A percentile compares a stretch with the other conserved stretches of the same genome.
These are phyloP conservation scores for Diogma glabrata DNA, from an alignment of 2,888 invertebrate species.

Conservation along the genomic window DNA sequence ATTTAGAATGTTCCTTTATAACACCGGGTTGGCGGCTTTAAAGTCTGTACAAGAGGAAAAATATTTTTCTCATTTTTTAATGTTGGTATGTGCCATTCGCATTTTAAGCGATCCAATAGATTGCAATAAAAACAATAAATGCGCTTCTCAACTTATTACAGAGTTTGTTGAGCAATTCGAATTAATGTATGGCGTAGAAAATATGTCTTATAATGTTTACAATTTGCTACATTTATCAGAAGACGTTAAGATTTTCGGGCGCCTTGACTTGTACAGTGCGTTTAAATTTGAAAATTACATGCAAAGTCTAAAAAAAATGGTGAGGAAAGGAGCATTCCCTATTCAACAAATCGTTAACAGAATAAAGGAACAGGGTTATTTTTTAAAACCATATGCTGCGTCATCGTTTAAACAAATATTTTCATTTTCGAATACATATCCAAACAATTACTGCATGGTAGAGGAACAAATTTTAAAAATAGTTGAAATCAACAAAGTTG, in stretches of 20 bases:
- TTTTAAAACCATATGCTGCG: no score
- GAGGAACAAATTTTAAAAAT: not conserved
- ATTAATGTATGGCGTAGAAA: constrained; percentile 1
- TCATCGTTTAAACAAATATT: not conserved
- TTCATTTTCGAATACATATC: not conserved
- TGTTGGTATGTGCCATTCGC: not conserved
- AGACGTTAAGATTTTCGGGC: not conserved
- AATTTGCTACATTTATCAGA: no score
- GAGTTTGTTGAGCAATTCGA: not conserved
- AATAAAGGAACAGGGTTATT: no score
- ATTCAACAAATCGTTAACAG: not conserved
- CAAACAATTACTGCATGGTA: not conserved
- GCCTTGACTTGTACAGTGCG: not conserved
- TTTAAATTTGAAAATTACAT: no score
- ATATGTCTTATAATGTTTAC: not conserved
- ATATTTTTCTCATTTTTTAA: not conserved
- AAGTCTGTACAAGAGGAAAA: not conserved
- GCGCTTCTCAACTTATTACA: not conserved
- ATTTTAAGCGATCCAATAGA: constrained; percentile 3
- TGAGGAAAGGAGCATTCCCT: not conserved
- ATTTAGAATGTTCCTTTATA: constrained; percentile 1
- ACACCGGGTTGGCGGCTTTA: not conserved
- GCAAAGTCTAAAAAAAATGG: not conserved
- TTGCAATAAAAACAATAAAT: not conserved
- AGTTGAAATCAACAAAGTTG: no score